Conservation (phyloP, 2,797 vertebrate species). For the Nyctibius grandis region DNA sequence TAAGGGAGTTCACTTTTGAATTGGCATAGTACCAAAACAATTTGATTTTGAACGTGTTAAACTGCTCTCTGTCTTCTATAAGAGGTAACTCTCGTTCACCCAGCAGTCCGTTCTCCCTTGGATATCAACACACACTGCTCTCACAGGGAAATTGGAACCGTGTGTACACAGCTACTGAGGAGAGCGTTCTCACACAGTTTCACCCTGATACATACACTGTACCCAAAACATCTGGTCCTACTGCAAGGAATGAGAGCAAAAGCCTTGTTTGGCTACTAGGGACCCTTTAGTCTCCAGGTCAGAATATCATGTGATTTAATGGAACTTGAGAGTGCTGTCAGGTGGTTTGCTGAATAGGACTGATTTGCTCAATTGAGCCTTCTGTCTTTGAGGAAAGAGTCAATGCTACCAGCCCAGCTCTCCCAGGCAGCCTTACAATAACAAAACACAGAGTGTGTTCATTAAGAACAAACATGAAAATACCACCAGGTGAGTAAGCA, state of each 20-base stretch:
- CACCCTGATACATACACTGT: background rate
- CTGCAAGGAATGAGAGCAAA: background rate
- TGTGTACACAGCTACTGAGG: background rate
- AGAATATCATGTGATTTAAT: background rate
- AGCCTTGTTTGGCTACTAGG: background rate
- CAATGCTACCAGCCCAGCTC: background rate
- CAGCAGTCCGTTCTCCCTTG: background rate
- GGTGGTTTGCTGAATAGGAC: background rate
- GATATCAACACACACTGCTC: background rate
- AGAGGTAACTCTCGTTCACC: background rate
- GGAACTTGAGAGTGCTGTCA: background rate
- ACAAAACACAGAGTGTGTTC: background rate
- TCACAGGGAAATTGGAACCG: background rate
- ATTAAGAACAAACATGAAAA: background rate
- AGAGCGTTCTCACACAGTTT: background rate
- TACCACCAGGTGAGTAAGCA: constrained; percentile 50
- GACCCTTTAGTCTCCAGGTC: background rate
- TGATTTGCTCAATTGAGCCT: constrained; percentile 4
- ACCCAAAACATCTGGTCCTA: background rate
- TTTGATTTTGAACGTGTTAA: background rate
- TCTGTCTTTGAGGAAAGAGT: background rate
- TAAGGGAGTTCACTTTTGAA: background rate
- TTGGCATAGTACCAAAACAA: background rate
- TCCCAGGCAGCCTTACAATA: background rate
- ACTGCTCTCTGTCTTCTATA: background rate